These are phyloP conservation scores for Autographa pulchrina DNA, from an alignment of 2,888 invertebrate genomes.

Conservation along the genomic window DNA sequence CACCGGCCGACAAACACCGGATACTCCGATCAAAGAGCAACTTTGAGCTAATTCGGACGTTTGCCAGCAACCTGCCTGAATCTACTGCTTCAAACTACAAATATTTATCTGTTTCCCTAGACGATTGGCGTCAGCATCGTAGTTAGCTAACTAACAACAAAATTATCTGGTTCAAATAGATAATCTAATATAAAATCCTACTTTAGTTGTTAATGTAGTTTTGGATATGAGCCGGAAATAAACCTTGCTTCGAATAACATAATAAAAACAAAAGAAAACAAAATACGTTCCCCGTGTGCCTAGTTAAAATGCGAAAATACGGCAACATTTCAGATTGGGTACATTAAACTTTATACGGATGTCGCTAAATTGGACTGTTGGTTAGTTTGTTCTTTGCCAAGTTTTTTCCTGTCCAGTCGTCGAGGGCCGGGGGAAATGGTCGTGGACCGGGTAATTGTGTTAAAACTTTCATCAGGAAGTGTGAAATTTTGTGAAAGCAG, in stretches of 20 bases:
- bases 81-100: slow-evolving; percentile 67
- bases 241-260: slow-evolving; percentile 36
- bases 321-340: slow-evolving; percentile 84
- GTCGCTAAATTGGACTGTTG: slow-evolving; percentile 86
- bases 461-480: slow-evolving; percentile 88
- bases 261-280: slow-evolving; percentile 44
- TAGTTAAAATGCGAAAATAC: slow-evolving; percentile 81
- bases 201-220: not conserved
- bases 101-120: slow-evolving; percentile 74
- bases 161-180: slow-evolving; percentile 16
- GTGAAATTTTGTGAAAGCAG: slow-evolving; percentile 83
- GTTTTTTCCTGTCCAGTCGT: slow-evolving; percentile 85
- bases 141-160: slow-evolving; percentile 20
- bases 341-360: slow-evolving; percentile 88
- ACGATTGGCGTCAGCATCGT: slow-evolving; percentile 47
- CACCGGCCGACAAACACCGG: slow-evolving; percentile 57
- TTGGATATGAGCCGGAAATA: slow-evolving; percentile 24
- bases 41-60: slow-evolving; percentile 79
- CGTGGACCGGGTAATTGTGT: slow-evolving; percentile 87
- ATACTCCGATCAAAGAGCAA: slow-evolving; percentile 74
- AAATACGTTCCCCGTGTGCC: slow-evolving; percentile 61
- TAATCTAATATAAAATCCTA: slow-evolving; percentile 5
- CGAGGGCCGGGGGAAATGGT: slow-evolving; percentile 82
- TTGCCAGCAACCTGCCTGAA: slow-evolving; percentile 68
- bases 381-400: slow-evolving; percentile 88